Evolutionary conservation across 2,888 invertebrate genomes (phyloP).

Genomic region (Drosophila koepferae): DNA sequence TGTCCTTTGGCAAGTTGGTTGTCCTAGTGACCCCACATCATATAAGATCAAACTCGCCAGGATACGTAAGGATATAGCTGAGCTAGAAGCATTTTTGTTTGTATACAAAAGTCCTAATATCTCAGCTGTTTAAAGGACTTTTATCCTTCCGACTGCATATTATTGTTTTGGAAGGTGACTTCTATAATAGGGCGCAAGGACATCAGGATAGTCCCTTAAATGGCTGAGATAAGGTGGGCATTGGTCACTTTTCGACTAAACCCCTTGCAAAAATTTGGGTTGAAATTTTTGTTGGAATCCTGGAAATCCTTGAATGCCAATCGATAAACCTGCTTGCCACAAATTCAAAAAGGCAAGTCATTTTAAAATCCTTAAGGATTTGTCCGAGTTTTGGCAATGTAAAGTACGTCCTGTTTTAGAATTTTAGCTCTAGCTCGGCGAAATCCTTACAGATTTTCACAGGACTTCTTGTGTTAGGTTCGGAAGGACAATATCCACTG

Average conservation of each 20-base stretch:
- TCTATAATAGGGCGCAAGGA: not conserved
- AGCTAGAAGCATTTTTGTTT: not conserved
- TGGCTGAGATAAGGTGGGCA: not conserved
- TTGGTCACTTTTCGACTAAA: not conserved
- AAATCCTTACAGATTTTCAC: too few species aligned
- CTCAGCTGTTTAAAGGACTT: not conserved
- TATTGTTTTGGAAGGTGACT: not conserved
- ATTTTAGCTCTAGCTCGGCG: too few species aligned
- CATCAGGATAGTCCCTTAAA: not conserved
- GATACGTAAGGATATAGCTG: conserved; percentile 1
- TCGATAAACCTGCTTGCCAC: not conserved
- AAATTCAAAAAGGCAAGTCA: not conserved
- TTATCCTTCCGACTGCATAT: not conserved
- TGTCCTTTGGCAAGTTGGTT: not conserved
- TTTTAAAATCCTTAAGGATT: not conserved
- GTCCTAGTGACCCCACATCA: conserved; percentile 1
- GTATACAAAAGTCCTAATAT: not conserved
- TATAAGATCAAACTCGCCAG: not conserved
- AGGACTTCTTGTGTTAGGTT: too few species aligned
- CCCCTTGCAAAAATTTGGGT: conserved; percentile 1
- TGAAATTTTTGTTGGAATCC: not conserved
- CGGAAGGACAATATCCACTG: not conserved
- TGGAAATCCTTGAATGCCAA: conserved; percentile 5
- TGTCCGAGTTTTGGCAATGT: not conserved
- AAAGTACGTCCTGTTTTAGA: too few species aligned